A percentile compares a stretch with the other conserved stretches of the same genome.
Evolutionary conservation across 2,797 vertebrate genomes (phyloP).

Genomic region (Pelochelys cantorii): DNA sequence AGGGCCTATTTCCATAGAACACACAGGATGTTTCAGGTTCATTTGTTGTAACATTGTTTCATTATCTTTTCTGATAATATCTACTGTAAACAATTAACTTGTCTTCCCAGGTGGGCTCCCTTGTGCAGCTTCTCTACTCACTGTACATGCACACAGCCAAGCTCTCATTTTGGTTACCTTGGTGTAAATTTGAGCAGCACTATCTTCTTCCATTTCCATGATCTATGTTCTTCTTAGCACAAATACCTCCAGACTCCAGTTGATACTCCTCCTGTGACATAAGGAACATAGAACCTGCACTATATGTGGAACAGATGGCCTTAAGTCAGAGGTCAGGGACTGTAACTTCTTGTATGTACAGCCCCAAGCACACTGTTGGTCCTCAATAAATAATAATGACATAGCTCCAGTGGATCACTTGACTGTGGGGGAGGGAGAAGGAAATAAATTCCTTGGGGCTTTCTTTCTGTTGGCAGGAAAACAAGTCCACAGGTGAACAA

Average conservation of each 20-base stretch:
- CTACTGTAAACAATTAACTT: constrained; percentile 29
- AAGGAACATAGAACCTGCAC: background rate
- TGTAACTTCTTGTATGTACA: background rate
- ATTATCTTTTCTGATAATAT: background rate
- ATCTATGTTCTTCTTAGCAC: background rate
- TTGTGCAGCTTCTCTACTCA: constrained; percentile 5
- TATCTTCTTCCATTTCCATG: background rate
- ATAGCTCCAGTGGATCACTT: background rate
- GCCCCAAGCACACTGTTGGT: background rate
- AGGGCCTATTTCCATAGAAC: background rate
- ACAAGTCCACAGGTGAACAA: constrained; percentile 16
- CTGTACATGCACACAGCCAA: background rate
- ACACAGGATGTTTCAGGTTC: constrained; percentile 19
- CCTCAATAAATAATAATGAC: background rate
- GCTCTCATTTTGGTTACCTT: background rate
- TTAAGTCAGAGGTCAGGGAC: background rate
- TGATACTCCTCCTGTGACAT: background rate
- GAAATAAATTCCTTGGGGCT: background rate
- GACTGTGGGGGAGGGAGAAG: background rate
- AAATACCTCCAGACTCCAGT: background rate
- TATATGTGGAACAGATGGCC: background rate
- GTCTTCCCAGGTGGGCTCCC: background rate
- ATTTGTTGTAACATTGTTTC: background rate
- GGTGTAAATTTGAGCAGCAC: background rate
- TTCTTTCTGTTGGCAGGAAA: background rate